phyloP scores from a whole-genome alignment of 2,797 vertebrate genomes.

The Dipus sagitta region DNA sequence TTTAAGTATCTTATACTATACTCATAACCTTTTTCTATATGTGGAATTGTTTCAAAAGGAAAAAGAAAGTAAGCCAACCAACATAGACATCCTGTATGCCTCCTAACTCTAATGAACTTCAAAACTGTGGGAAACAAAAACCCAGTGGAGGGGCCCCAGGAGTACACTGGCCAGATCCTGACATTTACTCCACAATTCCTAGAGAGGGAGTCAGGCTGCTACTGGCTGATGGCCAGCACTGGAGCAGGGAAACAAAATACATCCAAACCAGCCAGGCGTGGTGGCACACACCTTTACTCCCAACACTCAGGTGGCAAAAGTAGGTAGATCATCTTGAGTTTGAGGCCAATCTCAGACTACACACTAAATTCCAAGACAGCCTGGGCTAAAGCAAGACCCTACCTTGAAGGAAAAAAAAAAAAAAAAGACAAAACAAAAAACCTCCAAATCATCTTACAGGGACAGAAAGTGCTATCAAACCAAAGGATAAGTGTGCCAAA shows the following conservation, averaged over 20 bases:
- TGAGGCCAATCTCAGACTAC: too few species aligned
- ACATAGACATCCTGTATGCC: neutral
- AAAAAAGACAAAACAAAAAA: too few species aligned
- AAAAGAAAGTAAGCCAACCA: neutral
- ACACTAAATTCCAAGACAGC: too few species aligned
- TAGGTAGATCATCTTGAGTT: too few species aligned
- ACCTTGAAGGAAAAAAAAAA: too few species aligned
- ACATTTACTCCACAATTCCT: neutral
- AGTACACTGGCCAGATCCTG: neutral
- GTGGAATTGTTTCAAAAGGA: slow-evolving; percentile 34
- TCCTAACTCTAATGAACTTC: neutral
- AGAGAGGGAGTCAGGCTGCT: neutral
- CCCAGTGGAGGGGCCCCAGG: neutral
- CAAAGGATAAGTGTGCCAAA: neutral
- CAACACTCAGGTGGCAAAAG: too few species aligned
- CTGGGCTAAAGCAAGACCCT: too few species aligned
- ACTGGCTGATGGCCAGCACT: neutral
- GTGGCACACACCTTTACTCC: too few species aligned
- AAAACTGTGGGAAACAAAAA: neutral
- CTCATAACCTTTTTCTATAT: neutral
- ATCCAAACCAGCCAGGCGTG: too few species aligned
- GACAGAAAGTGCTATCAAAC: neutral
- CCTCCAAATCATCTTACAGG: neutral
- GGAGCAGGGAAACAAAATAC: neutral
- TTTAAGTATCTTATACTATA: neutral